Base-by-base conservation (phyloP, 2,113 vertebrate species). In the Ceyx cyanopectus region DNA sequence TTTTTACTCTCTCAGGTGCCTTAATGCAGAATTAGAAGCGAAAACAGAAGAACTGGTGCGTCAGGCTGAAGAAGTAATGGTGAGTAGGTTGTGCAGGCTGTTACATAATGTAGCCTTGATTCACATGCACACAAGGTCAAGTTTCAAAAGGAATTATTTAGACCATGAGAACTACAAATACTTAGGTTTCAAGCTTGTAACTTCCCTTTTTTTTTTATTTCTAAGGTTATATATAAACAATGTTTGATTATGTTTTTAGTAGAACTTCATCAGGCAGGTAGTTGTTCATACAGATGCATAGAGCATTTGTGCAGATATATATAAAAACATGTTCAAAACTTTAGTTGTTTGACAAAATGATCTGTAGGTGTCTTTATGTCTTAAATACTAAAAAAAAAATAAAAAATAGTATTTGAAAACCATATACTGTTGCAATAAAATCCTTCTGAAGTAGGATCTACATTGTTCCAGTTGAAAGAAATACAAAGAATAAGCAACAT, bases 11-110 rank as follows among this genome's bases (percentile, higher is more conserved):
- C 94, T 91, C 89, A 99, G 99, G 92, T 96, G 97, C 82, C 81
- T 99, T 84, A 99, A 99, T 97, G 99, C 98, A 96, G 98, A 99
- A 95, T 96, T 99, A 60, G 98, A 99, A 92, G 98, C 98, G 91
- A 99, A 99, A 98, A 98, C 98, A 87, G 98, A 98, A 87, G 97
- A 98, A 85, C 46, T 99, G 53, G 98, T 99, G 41, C 97, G 91
- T 81, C 98, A 99, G 94, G 98, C 98, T 62, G 98, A 99, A 66
- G 97, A 99, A 96, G 96, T 99, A 56, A 98, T 99, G 98, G 99
- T 99, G 97, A 98, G 98, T 97, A 91, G 40, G 87, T 85, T 51
- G 53, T 32, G 16, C 20, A 68, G 77, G 11, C 65, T 77, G 32
- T 76, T 89, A 60, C 0, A 1, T 86, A 66, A 81, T 68, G 74